phyloP scores from a whole-genome alignment of 2,797 vertebrate genomes.

The Labeo calbasu region DNA sequence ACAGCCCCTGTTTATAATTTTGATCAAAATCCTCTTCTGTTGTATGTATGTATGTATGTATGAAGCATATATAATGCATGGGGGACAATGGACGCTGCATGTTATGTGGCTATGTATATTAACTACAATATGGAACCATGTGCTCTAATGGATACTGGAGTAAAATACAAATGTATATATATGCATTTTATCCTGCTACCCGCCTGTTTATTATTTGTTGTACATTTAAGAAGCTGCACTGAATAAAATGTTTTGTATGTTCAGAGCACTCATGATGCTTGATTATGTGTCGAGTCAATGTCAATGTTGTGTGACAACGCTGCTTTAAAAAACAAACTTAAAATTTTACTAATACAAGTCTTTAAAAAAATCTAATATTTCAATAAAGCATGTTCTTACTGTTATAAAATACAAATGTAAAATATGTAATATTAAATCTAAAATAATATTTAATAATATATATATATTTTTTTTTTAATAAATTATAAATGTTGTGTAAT shows the following conservation, averaged over 20 bases:
- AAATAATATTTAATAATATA: not conserved
- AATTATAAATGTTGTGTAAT: not conserved
- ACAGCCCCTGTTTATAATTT: constrained; percentile 26
- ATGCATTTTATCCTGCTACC: constrained; percentile 49
- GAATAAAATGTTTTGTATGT: constrained; percentile 57
- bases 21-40: constrained; percentile 35
- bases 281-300: not conserved
- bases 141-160: constrained; percentile 49
- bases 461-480: not conserved
- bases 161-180: constrained; percentile 42
- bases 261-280: constrained; percentile 40
- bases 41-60: constrained; percentile 43
- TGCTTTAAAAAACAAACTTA: not conserved
- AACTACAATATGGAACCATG: constrained; percentile 47
- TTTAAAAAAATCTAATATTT: not conserved
- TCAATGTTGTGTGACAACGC: not conserved
- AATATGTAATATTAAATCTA: not conserved
- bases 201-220: constrained; percentile 50
- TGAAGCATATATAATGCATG: constrained; percentile 74
- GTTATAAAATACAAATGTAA: not conserved
- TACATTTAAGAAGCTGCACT: constrained; percentile 53
- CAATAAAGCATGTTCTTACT: not conserved
- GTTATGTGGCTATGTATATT: constrained; percentile 67
- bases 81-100: constrained; percentile 80
- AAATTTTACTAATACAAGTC: not conserved